Percentiles rank a stretch among this genome's conserved stretches.
Evolutionary conservation across 2,113 vertebrate species (phyloP).

Genomic region (Aphyosemion australe): DNA sequence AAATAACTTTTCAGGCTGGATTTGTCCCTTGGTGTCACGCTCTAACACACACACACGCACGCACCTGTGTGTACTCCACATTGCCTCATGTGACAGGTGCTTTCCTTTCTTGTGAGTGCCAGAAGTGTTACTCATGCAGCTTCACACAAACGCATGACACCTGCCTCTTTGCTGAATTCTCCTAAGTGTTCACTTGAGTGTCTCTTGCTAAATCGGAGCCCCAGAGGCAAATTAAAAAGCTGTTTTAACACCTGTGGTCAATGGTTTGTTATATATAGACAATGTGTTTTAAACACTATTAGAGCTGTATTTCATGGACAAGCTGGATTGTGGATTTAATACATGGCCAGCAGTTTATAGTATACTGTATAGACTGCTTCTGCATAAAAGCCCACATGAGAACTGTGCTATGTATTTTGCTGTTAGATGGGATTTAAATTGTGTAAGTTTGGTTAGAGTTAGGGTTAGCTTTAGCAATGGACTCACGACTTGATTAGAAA

Average conservation of each 20-base stretch:
- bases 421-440: no score
- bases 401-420: no score
- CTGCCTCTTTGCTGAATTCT: conserved; percentile 38
- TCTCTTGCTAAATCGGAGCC: conserved; percentile 38
- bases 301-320: conserved; percentile 23
- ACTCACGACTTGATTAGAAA: no score
- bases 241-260: conserved; percentile 57
- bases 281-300: conserved; percentile 29
- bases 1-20: not conserved
- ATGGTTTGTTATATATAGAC: conserved; percentile 68
- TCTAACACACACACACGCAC: conserved; percentile 7
- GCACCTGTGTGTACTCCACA: conserved; percentile 32
- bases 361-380: no score
- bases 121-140: conserved; percentile 19
- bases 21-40: not conserved
- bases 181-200: conserved; percentile 39
- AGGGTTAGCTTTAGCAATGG: no score
- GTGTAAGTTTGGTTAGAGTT: no score
- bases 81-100: conserved; percentile 41
- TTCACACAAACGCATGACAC: conserved; percentile 15
- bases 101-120: conserved; percentile 25
- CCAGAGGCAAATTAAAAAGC: conserved; percentile 54
- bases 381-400: no score
- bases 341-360: no score
- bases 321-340: conserved; percentile 27